Conservation (phyloP, 2,888 invertebrate species). For the Synanthedon tipuliformis region DNA sequence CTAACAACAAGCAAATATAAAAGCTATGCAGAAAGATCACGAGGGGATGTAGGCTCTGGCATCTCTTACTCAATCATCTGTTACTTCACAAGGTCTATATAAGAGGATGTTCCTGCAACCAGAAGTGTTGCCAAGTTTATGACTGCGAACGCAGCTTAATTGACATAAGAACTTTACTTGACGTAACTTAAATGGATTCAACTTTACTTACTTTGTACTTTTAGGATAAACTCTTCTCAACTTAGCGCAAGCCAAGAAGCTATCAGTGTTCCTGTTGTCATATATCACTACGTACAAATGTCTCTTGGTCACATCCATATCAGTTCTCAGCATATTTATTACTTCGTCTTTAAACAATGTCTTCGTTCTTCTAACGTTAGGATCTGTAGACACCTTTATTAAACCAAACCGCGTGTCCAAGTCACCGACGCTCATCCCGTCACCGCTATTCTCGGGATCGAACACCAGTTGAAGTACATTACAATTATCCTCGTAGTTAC, state of each 20-base stretch:
- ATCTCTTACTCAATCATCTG: too few relatives aligned
- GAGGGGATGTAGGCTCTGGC: too few relatives aligned
- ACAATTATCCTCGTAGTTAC: conserved; percentile 80
- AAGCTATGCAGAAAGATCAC: too few relatives aligned
- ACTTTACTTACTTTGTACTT: conserved; percentile 76
- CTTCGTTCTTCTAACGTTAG: conserved; percentile 63
- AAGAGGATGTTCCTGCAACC: neutral
- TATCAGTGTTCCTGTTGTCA: conserved; percentile 80
- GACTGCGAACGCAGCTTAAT: too few relatives aligned
- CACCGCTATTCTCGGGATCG: conserved; percentile 80
- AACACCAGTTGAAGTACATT: conserved; percentile 87
- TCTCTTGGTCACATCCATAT: conserved; percentile 80
- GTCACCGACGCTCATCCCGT: conserved; percentile 81
- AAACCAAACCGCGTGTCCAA: conserved; percentile 81
- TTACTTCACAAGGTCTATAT: too few relatives aligned
- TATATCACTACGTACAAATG: conserved; percentile 85
- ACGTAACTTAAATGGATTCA: neutral
- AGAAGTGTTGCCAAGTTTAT: neutral
- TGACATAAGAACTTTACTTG: too few relatives aligned
- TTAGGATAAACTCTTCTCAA: conserved; percentile 76
- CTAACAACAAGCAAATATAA: too few relatives aligned
- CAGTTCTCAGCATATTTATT: conserved; percentile 77
- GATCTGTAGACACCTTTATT: conserved; percentile 77
- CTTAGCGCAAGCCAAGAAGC: conserved; percentile 86
- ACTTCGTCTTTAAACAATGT: conserved; percentile 78